These are phyloP conservation scores for Coracias cyanogaster DNA, from an alignment of 2,797 vertebrate species.

Conservation along the genomic window DNA sequence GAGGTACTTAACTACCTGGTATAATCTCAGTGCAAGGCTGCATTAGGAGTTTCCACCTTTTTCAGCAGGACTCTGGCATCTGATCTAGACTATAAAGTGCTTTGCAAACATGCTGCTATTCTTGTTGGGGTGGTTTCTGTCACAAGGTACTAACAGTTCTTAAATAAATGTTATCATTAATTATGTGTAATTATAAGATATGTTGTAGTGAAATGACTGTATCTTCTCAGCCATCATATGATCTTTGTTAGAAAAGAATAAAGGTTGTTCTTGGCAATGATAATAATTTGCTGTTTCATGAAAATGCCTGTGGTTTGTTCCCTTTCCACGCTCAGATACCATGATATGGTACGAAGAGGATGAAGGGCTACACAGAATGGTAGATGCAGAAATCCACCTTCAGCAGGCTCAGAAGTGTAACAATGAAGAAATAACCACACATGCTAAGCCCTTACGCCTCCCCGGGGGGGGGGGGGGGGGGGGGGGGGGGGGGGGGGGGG, in stretches of 20 bases:
- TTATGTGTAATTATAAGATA: conserved; percentile 37
- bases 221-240: background rate
- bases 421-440: background rate
- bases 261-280: conserved; percentile 45
- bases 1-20: background rate
- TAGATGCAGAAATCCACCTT: background rate
- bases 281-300: conserved; percentile 22
- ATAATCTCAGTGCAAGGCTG: background rate
- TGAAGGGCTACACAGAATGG: background rate
- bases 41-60: conserved; percentile 3
- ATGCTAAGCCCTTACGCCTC: background rate
- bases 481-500: too few relatives aligned
- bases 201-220: background rate
- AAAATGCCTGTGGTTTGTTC: background rate
- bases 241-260: conserved; percentile 44
- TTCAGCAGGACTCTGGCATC: background rate
- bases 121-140: background rate
- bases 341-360: background rate
- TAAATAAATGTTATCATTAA: conserved; percentile 36
- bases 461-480: too few relatives aligned
- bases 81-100: background rate
- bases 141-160: conserved; percentile 11
- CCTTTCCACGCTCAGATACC: background rate
- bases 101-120: background rate
- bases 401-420: background rate